Evolutionary conservation across 2,797 vertebrate genomes (phyloP), one percentile per base, ranked within the genome.

Genomic region (Prunella strophiata): DNA sequence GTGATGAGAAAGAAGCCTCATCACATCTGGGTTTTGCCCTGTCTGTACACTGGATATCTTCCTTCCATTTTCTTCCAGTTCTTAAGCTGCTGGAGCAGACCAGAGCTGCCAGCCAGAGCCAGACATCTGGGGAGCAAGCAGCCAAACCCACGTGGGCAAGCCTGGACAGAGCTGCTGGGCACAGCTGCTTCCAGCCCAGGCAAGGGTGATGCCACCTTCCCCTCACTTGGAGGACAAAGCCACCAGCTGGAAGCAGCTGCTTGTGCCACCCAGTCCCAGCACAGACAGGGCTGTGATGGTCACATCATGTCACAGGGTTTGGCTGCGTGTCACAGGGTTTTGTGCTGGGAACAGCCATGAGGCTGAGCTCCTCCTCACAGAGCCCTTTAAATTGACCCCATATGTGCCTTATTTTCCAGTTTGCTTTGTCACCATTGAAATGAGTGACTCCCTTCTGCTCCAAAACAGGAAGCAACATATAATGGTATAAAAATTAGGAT

Each of bases 331-430:
- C 2, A 58, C 88, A 62, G 38, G 38, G 59, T 30, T 62, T 57
- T 90, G 55, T 61, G 57, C 59, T 92, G 85, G 57, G 76, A 86
- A 57, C 67, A 82, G 85, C 79, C 3, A 0, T 27, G 66, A 50
- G 34, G 47, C 74, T 70, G 43, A 40, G 75, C 62, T 94, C 27
- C 87, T 85, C 78, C 59, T 84, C 62, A 8, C 58, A 36, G 50
- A 86, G 85, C 58, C 66, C 57, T 80, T 81, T 34, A 55, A 91
- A 92, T 66, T 62, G 78, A 78, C 88, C 79, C 73, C 73, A 54
- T 67, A 70, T 94, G 87, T 78, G 91, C 88, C 85, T 94, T 68
- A 61, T 91, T 93, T 91, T 80, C 62, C 79, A 78, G 54, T 43
- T 74, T 75, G 70, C 82, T 95, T 83, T 55, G 70, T 91, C 78